Evolutionary conservation across 2,797 vertebrate species (phyloP).

Genomic region (Percopsis omiscomaycus): DNA sequence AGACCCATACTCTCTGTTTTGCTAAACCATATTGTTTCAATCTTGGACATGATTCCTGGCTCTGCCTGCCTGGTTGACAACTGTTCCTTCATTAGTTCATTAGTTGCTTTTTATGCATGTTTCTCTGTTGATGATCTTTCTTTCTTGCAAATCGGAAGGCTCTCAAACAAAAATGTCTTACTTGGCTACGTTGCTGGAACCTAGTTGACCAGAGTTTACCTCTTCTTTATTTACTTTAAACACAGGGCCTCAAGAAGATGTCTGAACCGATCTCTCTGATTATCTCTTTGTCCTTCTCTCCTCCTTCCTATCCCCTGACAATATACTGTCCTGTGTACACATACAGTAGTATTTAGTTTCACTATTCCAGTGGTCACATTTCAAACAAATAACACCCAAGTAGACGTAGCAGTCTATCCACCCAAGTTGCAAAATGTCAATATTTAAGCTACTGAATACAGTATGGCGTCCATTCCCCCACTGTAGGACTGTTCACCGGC

Average conservation of each 20-base stretch:
- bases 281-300: conserved; percentile 2
- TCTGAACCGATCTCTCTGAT: conserved; percentile 28
- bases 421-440: too few relatives aligned
- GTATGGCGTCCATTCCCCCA: not conserved
- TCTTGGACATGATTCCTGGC: not conserved
- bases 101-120: too few relatives aligned
- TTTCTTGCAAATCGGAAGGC: conserved; percentile 11
- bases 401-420: too few relatives aligned
- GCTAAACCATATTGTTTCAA: not conserved
- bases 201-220: conserved; percentile 21
- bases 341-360: too few relatives aligned
- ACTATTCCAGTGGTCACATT: too few relatives aligned
- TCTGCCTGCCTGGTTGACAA: too few relatives aligned
- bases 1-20: not conserved
- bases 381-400: too few relatives aligned
- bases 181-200: conserved; percentile 10
- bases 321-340: not conserved
- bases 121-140: not conserved
- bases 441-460: not conserved
- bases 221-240: conserved; percentile 16
- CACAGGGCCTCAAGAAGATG: conserved; percentile 62
- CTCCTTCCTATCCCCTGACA: not conserved
- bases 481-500: not conserved
- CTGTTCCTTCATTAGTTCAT: too few relatives aligned
- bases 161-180: conserved; percentile 11